Base-by-base conservation (phyloP, 2,888 invertebrate species). In the Clitarchus hookeri region DNA sequence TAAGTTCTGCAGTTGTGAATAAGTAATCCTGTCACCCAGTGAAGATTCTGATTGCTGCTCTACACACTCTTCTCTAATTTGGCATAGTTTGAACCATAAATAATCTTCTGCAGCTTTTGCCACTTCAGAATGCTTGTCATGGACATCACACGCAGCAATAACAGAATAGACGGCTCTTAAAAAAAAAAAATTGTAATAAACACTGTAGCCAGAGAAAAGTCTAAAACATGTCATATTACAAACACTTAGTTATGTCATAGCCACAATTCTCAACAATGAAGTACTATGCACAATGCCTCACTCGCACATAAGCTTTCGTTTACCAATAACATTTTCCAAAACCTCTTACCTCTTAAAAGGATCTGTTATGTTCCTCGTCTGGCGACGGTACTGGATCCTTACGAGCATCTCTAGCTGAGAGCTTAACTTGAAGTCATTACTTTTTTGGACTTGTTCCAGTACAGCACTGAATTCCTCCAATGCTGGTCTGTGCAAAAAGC, bases 51-150 rank as follows among this genome's bases (percentile, higher is more conserved):
- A n/a, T 11, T 83, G 85, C 36, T 44, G 54, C 36, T 84, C 83
- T 27, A 77, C 84, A 4, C 44, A 44, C 19, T 87, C 84, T 92
- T 93, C 25, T 93, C 92, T 84, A 94, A 93, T 88, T 95, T 97
- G 95, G 83, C 96, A 96, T 16, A 99, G 92, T 91, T 98, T 98
- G 53, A 99, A 92, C 99, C 99, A 99, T 12, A 99, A 93, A 91
- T 98, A 99, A 92, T 99, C 99, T 90, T 99, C 99, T 0, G 98
- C 97, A 23, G 98, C 97, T 88, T 96, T 95, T 54, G 97, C 97
- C 44, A 98, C 96, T 91, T 98, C 98, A 0, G 95, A 93, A 91
- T 98, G 98, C 89, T 97, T 96, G 90, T 98, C 98, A 85, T 94
- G 94, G 0, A 95, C 94, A 91, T 98, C 97, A 91, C 98, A 98